These are phyloP conservation scores for Aphrophora alni DNA, from an alignment of 2,888 invertebrate species.

Conservation along the genomic window DNA sequence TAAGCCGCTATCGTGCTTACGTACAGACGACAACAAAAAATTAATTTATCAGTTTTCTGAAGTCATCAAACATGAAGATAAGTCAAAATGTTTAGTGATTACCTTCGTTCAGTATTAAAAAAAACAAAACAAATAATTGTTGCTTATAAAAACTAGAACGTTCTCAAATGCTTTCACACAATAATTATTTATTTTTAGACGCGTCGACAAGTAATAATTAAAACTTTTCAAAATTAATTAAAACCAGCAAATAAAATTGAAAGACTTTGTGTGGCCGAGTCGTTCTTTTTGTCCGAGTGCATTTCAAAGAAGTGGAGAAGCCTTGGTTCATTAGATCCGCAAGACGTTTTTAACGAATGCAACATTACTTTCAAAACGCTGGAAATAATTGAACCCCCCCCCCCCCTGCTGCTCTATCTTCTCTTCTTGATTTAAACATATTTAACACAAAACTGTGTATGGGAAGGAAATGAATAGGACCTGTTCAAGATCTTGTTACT, in stretches of 20 bases:
- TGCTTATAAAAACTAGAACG: no score
- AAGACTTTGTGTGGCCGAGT: not conserved
- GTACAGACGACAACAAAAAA: no score
- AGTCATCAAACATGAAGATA: no score
- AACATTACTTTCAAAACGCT: not conserved
- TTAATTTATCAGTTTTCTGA: no score
- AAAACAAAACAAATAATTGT: no score
- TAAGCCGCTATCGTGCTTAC: no score
- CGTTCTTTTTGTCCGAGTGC: not conserved
- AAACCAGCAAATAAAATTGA: not conserved
- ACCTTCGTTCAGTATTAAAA: no score
- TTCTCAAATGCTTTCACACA: no score
- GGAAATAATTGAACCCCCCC: not conserved
- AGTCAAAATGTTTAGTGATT: no score
- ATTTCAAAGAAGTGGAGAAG: not conserved
- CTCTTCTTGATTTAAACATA: not conserved
- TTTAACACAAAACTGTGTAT: not conserved
- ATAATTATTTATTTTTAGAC: not conserved
- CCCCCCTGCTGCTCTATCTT: no score
- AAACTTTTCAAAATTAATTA: not conserved
- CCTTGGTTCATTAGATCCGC: not conserved
- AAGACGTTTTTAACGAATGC: not conserved
- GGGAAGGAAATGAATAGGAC: conserved; percentile 11
- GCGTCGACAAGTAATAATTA: not conserved
- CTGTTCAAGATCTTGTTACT: not conserved